phyloP scores from a whole-genome alignment of 2,888 invertebrate species.

The Andrena marginata region DNA sequence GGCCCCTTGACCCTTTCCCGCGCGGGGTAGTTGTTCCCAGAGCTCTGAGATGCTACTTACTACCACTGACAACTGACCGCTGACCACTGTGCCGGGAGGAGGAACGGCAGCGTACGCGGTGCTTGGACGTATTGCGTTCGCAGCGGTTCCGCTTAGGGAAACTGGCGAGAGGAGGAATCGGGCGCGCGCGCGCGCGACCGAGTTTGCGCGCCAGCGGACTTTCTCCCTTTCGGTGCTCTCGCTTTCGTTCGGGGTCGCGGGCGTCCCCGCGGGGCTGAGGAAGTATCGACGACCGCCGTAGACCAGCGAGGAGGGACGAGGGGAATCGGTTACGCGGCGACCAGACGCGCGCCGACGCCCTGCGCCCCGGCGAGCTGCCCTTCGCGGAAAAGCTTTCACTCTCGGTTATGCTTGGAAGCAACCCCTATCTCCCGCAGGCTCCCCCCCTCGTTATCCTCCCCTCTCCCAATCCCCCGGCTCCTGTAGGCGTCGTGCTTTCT shows the following conservation, averaged over 20 bases:
- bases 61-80: too few relatives aligned
- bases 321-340: conserved; percentile 13
- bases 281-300: conserved; percentile 67
- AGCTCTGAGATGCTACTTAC: too few relatives aligned
- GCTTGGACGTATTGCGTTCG: conserved; percentile 27
- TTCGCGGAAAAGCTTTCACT: conserved; percentile 50
- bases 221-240: conserved; percentile 70
- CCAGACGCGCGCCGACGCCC: conserved; percentile 13
- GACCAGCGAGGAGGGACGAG: background rate
- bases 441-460: conserved; percentile 5
- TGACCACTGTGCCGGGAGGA: background rate
- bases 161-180: background rate
- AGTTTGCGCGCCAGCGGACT: conserved; percentile 67
- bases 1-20: too few relatives aligned
- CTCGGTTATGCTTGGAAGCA: conserved; percentile 6
- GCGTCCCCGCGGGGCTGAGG: conserved; percentile 43
- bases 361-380: conserved; percentile 55
- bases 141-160: conserved; percentile 6
- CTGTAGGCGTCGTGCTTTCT: background rate
- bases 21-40: too few relatives aligned
- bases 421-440: background rate
- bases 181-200: conserved; percentile 33
- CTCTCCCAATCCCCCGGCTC: background rate
- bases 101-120: conserved; percentile 1
- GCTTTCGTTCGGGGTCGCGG: conserved; percentile 71